Evolutionary conservation across 37 sponge, comb jelly and placozoan species (phyloP).

Genomic region (Agelas oroides): DNA sequence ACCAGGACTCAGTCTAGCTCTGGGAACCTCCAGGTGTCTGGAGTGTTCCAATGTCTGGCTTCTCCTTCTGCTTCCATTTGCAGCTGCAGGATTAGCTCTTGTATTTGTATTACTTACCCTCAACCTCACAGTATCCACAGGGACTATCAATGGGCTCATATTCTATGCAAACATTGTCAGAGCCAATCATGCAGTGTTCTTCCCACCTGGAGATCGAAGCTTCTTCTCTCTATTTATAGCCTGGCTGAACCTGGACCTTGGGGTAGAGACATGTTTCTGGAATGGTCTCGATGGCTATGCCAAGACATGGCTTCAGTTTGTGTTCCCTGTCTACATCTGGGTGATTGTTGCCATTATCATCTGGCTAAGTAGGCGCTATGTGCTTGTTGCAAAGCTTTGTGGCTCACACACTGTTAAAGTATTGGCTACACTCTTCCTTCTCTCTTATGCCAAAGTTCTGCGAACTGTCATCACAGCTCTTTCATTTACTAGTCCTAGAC

Average conservation of each 20-base stretch:
- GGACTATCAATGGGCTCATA: constrained; percentile 42
- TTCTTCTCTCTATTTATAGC: too few relatives aligned
- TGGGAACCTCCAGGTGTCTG: constrained; percentile 25
- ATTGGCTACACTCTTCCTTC: constrained; percentile 40
- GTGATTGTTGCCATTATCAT: not conserved
- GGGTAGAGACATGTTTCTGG: constrained; percentile 28
- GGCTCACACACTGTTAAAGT: constrained; percentile 16
- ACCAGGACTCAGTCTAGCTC: constrained; percentile 1
- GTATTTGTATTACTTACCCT: constrained; percentile 24
- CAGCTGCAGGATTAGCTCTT: constrained; percentile 8
- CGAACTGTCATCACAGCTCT: constrained; percentile 9
- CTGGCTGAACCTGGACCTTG: too few relatives aligned
- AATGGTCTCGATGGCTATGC: constrained; percentile 12
- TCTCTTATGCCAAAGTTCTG: constrained; percentile 38
- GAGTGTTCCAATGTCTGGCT: constrained; percentile 36
- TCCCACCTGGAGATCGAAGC: not conserved
- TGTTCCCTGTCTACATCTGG: too few relatives aligned
- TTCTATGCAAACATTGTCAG: constrained; percentile 44
- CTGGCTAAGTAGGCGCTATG: not conserved
- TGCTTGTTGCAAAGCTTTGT: not conserved
- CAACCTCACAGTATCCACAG: constrained; percentile 42
- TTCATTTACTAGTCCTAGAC: not conserved
- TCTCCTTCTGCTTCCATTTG: constrained; percentile 9
- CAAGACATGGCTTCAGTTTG: not conserved
- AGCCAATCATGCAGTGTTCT: not conserved